phyloP scores from a whole-genome alignment of 2,797 vertebrate genomes.

The Myripristis murdjan region DNA sequence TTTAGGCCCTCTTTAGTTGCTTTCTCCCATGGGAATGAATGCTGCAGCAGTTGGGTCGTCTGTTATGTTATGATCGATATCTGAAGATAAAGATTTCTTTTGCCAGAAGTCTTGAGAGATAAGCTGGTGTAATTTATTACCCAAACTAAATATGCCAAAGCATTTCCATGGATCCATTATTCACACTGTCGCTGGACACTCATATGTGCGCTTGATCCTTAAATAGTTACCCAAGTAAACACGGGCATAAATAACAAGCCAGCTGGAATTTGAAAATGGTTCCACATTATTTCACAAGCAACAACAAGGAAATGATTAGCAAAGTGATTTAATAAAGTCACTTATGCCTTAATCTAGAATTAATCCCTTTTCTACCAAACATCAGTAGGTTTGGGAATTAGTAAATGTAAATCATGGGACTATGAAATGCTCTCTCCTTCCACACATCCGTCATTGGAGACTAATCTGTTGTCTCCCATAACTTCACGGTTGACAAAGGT shows the following conservation, averaged over 20 bases:
- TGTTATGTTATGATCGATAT: conserved; percentile 54
- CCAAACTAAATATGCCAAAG: conserved; percentile 43
- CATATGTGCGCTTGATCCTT: conserved; percentile 25
- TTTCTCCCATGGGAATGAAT: conserved; percentile 10
- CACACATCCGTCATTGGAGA: conserved; percentile 80
- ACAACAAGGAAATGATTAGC: conserved; percentile 50
- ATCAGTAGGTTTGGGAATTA: conserved; percentile 48
- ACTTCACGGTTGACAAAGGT: conserved; percentile 81
- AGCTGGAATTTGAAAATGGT: conserved; percentile 42
- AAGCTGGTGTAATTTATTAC: conserved; percentile 58
- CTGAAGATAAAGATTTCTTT: conserved; percentile 24
- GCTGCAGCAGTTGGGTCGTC: conserved; percentile 27
- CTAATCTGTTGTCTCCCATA: conserved; percentile 82
- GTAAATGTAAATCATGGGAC: conserved; percentile 66
- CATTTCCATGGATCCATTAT: conserved; percentile 50
- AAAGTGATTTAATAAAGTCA: conserved; percentile 39
- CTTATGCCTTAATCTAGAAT: conserved; percentile 41
- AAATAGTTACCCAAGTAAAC: conserved; percentile 46
- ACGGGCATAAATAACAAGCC: conserved; percentile 31
- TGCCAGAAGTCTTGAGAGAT: conserved; percentile 37
- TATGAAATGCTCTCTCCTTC: conserved; percentile 61
- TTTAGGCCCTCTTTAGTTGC: neutral
- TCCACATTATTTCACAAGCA: conserved; percentile 45
- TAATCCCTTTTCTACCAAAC: conserved; percentile 49
- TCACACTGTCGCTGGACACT: conserved; percentile 43